Base-by-base conservation (phyloP, 2,888 invertebrate genomes). In the Drosophila anceps region DNA sequence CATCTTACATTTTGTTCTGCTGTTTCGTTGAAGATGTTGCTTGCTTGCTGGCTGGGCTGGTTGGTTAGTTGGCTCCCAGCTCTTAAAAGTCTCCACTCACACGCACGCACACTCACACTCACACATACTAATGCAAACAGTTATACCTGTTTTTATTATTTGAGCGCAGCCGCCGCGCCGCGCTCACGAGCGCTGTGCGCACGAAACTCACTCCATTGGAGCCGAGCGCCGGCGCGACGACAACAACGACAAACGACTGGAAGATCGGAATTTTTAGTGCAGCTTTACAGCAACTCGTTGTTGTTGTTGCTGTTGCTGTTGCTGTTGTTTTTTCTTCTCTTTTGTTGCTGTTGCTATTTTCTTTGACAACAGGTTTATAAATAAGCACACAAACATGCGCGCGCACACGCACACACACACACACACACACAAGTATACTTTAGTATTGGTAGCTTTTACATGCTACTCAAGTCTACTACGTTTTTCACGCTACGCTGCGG, bases 191-290 rank as follows among this genome's bases (percentile, higher is more conserved):
- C 48, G 48, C 53, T 64, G 44, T 53, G 63, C 53, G 43, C 37
- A 20, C 31, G 60, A 44, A 46, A 72, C 64, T 76, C 79, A 79
- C 76, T 79, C 80, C 68, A 80, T 69, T 80, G 80, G 76, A 79
- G 74, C 65, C 48, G 69, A 75, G 76, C 80, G 80, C 77, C 80
- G 77, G 77, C 74, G 76, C 74, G 66, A 76, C 82, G 59, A 12
- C 59, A 51, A 13, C 69, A 48, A 31, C 70, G 72, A 81, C 86
- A 67, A 48, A 31, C 70, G 72, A 81, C 86, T 86, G 86, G 86
- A 86, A 86, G 88, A 86, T 88, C 67, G 88, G 86, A 88, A 86
- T 86, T 85, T 86, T 80, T 86, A 86, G 71, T 84, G 80, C 84
- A 78, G 72, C 76, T 71, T 62, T 50, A 74, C 74, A 74, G 46